Percentiles rank a stretch among this genome's conserved stretches.
Evolutionary conservation across 2,888 invertebrate genomes (phyloP).

Genomic region (Nemotelus nigrinus): DNA sequence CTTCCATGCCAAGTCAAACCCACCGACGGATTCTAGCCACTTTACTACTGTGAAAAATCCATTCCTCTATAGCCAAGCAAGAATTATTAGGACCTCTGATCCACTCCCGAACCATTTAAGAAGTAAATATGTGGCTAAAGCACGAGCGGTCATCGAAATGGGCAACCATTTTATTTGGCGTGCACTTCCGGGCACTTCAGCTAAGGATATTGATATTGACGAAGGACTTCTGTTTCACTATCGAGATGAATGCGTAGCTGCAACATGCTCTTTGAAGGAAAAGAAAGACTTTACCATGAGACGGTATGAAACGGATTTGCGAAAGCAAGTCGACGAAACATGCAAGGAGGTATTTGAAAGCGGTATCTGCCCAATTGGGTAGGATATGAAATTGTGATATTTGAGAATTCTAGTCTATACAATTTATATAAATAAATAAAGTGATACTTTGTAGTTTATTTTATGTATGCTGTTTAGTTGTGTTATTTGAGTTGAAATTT

Average conservation of each 20-base stretch:
- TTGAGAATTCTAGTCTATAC: no score
- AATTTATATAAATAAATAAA: no score
- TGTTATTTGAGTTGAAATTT: no score
- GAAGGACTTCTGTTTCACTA: conserved; percentile 63
- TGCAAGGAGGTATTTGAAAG: conserved; percentile 59
- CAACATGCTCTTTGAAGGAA: conserved; percentile 56
- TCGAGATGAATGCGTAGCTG: conserved; percentile 60
- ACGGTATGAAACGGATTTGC: conserved; percentile 61
- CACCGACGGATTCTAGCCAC: conserved; percentile 25
- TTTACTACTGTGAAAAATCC: conserved; percentile 57
- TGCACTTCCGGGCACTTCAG: conserved; percentile 56
- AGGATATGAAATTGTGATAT: no score
- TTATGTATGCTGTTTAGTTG: no score
- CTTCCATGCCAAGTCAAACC: conserved; percentile 58
- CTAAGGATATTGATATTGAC: conserved; percentile 57
- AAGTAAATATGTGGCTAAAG: conserved; percentile 87
- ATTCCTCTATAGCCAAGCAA: conserved; percentile 63
- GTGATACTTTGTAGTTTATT: no score
- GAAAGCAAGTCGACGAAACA: conserved; percentile 60
- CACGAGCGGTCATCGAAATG: conserved; percentile 84
- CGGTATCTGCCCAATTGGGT: conserved; percentile 57
- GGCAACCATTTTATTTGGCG: conserved; percentile 84
- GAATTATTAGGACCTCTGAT: conserved; percentile 59
- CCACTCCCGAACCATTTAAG: conserved; percentile 75
- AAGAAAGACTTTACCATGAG: conserved; percentile 60